Base-by-base conservation (phyloP, 2,113 vertebrate genomes). In the Merops nubicus region DNA sequence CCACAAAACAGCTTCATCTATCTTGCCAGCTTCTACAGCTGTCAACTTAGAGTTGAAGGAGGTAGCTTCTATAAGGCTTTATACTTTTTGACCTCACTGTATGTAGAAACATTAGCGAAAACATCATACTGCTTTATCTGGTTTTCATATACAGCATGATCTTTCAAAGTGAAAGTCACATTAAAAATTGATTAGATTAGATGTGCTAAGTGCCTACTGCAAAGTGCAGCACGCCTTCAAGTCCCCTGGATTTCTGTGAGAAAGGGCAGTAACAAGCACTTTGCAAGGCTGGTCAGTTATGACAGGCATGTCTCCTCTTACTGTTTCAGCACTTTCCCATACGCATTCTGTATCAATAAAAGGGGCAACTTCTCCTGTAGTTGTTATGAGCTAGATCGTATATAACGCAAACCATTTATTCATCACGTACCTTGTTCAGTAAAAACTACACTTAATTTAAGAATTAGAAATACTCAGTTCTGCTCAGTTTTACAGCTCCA, bases 181-280 rank as follows among this genome's bases (percentile, higher is more conserved):
- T 96, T 95, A 96, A 95, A 96, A 93, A 97, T 94, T 3, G 68
- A 95, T 95, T 92, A 43, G 64, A 68, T 63, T 67, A 90, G 47
- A 91, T 56, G 78, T 68, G 56, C 31, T 96, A 96, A 95, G 73
- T 86, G 91, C 56, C 36, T 74, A 15, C 42, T 40, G 73, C 59
- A 29, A 88, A 85, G 88, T 74, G 64, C 90, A 86, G 68, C n/a
- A 21, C 5, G 36, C 22, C 60, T 89, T 89, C 76, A 86, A 12
- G 20, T 95, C 64, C 57, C 18, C 5, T 33, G 69, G 59, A 90
- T 50, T 60, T 70, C 28, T 42, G 50, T 45, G 57, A 68, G 85
- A 59, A 73, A 28, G 42, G 51, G 12, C 45, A 86, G 57, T 21
- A 53, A 34, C 15, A 48, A 81, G 74, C 62, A 34, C 50, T 93